A percentile compares a stretch with the other conserved stretches of the same genome.
These are phyloP conservation scores for Acanthococcus lagerstroemiae DNA, from an alignment of 2,888 invertebrate genomes.

Conservation along the genomic window DNA sequence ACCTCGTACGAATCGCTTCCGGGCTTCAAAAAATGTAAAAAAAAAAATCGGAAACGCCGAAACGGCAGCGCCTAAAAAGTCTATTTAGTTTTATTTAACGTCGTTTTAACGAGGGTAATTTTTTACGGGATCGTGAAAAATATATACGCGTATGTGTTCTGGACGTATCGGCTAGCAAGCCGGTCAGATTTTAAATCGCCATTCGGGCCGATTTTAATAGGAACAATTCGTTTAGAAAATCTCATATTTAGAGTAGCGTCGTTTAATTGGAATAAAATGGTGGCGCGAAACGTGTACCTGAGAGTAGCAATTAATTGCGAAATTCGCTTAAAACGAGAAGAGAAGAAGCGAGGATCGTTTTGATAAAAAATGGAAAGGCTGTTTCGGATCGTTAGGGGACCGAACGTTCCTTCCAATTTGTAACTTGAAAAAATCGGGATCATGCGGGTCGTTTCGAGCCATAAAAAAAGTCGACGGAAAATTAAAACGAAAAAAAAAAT, in stretches of 20 bases:
- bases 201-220: neutral
- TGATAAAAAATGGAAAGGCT: slow-evolving; percentile 24
- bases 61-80: no score
- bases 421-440: slow-evolving; percentile 12
- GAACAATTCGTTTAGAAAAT: neutral
- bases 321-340: neutral
- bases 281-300: slow-evolving; percentile 15
- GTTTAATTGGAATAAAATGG: neutral
- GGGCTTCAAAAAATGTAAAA: no score
- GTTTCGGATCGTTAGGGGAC: slow-evolving; percentile 1
- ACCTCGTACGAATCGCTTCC: no score
- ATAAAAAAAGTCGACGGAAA: neutral
- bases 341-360: slow-evolving; percentile 1
- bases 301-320: slow-evolving; percentile 23
- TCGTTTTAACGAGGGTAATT: neutral
- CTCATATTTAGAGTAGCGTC: neutral
- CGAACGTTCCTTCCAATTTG: slow-evolving; percentile 23
- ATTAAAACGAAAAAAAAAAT: slow-evolving; percentile 1
- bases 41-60: no score
- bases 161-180: neutral
- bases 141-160: neutral
- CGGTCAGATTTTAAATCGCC: neutral
- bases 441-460: slow-evolving; percentile 18
- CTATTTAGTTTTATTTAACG: no score
- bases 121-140: neutral